Base-by-base conservation (phyloP, 2,797 vertebrate species). In the Nyctalus aviator region DNA sequence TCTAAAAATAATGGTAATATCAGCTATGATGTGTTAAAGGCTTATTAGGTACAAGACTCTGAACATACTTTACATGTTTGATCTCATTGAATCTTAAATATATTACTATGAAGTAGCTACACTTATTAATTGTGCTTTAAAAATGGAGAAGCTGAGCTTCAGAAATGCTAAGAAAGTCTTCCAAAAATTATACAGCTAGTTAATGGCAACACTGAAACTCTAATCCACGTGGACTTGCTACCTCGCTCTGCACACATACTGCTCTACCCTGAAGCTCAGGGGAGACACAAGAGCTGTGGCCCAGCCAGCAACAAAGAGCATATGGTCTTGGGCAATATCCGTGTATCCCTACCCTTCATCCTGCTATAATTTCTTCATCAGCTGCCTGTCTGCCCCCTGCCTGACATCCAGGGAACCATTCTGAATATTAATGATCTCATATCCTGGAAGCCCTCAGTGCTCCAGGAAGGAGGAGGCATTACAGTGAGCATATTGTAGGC, bases 351-450 rank as follows among this genome's bases (percentile, higher is more conserved):
- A 11, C 10, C 20, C 55, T 10, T 21, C 15, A 32, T 14, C 35
- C 20, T 0, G 2, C 82, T 92, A 35, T 66, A 82, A 37, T 5
- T 37, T 37, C 37, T 37, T 72, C 53, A 90, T 69, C 77, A 71
- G 25, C 62, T 1, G 23, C 73, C 55, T 32, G 55, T 62, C 81
- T 88, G 62, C 46, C 48, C 69, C 48, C 30, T 93, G 57, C 35
- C 44, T 84, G 84, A 87, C 62, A 68, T 30, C 79, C 30, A n/a
- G 55, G 57, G 44, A 75, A 53, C 32, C 6, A 0, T 77, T 94
- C 84, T 75, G 84, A 90, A 96, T 92, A 88, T 18, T 59, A 92
- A 84, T 64, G 35, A 89, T 8, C 50, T 35, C 62, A 84, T 25
- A 35, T 82, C 79, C 66, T 84, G 37, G 48, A 95, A 90, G 30